Base-by-base conservation (phyloP, 2,113 vertebrate species). In the Pipra filicauda region DNA sequence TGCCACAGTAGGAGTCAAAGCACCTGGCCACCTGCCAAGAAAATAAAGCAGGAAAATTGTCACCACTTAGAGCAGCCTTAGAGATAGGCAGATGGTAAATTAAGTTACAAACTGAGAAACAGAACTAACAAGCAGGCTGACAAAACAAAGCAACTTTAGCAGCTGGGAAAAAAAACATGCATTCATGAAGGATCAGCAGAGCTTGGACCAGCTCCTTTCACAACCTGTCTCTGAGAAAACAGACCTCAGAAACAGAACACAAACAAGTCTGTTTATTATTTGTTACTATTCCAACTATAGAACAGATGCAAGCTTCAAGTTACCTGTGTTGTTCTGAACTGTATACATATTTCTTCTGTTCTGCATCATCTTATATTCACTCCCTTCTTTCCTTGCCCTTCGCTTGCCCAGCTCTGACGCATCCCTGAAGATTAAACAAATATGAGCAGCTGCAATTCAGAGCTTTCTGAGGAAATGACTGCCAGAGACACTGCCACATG, bases 361-460 rank as follows among this genome's bases (percentile, higher is more conserved):
- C 95, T 99, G 98, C 98, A 98, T 98, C 97, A 99, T 98, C 94
- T 99, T 98, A 97, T 99, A 99, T 89, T 99, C 99, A 61, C 97
- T 99, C 93, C 98, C 98, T 85, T 99, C 99, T 97, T 99, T 99
- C 91, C 98, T 98, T 71, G 91, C 91, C 91, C 96, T 97, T 75
- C 95, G 98, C 83, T 98, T 98, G 91, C 97, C 96, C 14, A 92
- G 66, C 76, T 99, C 98, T 33, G 98, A 94, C 20, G 98, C 89
- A 67, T 99, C 99, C 96, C 99, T 99, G 96, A 59, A 93, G 90
- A 95, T 93, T 48, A 97, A 91, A 95, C 81, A 97, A 96, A 91
- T 39, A 92, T 0, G 21, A 82, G 85, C 33, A 96, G 86, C 65
- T 95, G 73, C 46, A 91, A 69, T 79, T 94, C 71, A 76, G 85